Evolutionary conservation across 2,888 invertebrate species (phyloP).

Genomic region (Rotaria macrura): DNA sequence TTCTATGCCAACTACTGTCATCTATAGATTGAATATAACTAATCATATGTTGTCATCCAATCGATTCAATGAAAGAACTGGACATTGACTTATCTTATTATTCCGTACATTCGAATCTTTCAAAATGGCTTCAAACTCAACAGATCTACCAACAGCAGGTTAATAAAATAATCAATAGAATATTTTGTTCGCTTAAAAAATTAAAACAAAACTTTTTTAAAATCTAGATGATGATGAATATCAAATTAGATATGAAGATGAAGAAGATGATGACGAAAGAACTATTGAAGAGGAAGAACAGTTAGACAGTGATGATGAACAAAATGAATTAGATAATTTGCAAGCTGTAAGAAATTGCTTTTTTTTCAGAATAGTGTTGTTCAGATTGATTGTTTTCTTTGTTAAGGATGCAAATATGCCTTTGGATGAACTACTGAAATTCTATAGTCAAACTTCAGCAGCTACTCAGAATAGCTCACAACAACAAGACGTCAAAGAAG

Average conservation of each 20-base stretch:
- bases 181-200: not conserved
- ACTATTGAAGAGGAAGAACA: not conserved
- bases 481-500: not conserved
- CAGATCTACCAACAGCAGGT: not conserved
- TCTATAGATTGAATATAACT: not conserved
- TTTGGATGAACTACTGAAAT: not conserved
- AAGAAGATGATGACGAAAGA: not conserved
- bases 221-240: not conserved
- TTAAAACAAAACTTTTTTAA: not conserved
- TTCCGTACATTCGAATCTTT: not conserved
- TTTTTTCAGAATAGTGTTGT: too few relatives aligned
- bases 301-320: not conserved
- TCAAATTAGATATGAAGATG: not conserved
- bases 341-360: not conserved
- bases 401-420: not conserved
- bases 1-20: not conserved
- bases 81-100: not conserved
- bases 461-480: not conserved
- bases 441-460: not conserved
- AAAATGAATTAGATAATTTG: not conserved
- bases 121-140: not conserved
- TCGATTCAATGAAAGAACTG: not conserved
- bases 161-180: not conserved
- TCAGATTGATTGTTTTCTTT: not conserved
- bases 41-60: not conserved